Conservation (phyloP, 1,140 invertebrate species). For the Lepidurus packardi region DNA sequence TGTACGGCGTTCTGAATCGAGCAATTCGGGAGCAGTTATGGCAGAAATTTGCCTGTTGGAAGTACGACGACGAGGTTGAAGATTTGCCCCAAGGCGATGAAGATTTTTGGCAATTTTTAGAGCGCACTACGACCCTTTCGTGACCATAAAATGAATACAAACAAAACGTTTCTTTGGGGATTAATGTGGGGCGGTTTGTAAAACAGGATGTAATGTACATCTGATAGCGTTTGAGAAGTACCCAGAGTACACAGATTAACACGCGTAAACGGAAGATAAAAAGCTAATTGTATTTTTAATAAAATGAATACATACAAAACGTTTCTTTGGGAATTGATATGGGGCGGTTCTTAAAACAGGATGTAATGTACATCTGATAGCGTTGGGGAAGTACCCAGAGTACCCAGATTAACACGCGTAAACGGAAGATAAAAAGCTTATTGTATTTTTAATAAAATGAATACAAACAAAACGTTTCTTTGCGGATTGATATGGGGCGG, state of each 20-base stretch:
- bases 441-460: neutral
- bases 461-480: neutral
- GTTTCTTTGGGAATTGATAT: too few species aligned
- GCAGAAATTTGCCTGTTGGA: neutral
- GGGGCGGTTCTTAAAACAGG: too few species aligned
- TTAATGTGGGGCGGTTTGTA: too few species aligned
- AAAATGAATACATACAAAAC: neutral
- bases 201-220: too few species aligned
- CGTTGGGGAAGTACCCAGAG: too few species aligned
- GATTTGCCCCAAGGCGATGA: neutral
- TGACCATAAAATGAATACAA: neutral
- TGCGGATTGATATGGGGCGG: too few species aligned
- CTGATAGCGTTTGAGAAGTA: too few species aligned
- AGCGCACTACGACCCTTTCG: neutral
- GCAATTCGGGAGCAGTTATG: conserved; percentile 17
- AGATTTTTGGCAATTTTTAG: conserved; percentile 19
- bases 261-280: neutral
- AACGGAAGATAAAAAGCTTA: neutral
- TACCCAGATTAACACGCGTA: too few species aligned
- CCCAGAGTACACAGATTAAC: too few species aligned
- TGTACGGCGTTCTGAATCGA: conserved; percentile 31
- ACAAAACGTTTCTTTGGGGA: neutral
- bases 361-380: too few species aligned
- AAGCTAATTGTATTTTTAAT: neutral
- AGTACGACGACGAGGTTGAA: neutral